Conservation (phyloP, 2,888 invertebrate species). For the Chelonus formosanus region DNA sequence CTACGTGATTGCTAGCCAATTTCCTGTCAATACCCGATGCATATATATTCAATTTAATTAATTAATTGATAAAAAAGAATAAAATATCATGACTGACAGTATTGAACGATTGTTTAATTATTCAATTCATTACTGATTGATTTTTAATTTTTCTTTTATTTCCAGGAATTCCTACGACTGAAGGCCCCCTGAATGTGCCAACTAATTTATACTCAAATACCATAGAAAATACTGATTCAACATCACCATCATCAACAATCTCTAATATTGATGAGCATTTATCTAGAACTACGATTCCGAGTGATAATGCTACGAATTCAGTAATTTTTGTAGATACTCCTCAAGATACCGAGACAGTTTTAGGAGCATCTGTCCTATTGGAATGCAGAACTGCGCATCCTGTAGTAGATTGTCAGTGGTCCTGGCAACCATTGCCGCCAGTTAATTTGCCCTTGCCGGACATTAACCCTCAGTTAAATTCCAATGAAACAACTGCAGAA, state of each 20-base stretch:
- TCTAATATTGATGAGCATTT: slow-evolving; percentile 48
- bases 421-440: slow-evolving; percentile 59
- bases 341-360: slow-evolving; percentile 52
- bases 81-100: too few relatives aligned
- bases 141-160: too few relatives aligned
- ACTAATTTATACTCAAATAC: too few relatives aligned
- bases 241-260: slow-evolving; percentile 45
- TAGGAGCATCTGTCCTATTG: slow-evolving; percentile 57
- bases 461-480: slow-evolving; percentile 41
- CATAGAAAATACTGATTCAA: background rate
- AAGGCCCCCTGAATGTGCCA: too few relatives aligned
- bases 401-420: slow-evolving; percentile 61
- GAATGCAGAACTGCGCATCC: slow-evolving; percentile 56
- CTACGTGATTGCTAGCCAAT: slow-evolving; percentile 1
- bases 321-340: slow-evolving; percentile 56
- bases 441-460: slow-evolving; percentile 57
- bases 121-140: too few relatives aligned
- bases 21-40: slow-evolving; percentile 5
- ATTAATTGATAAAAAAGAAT: too few relatives aligned
- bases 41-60: background rate
- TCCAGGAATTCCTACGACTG: too few relatives aligned
- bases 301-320: slow-evolving; percentile 39
- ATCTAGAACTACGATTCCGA: slow-evolving; percentile 25
- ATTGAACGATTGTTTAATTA: too few relatives aligned
- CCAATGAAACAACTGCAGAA: slow-evolving; percentile 32